Percentiles rank a stretch among this genome's conserved stretches.
Evolutionary conservation across 2,113 vertebrate genomes (phyloP).

Genomic region (Sturnira hondurensis): DNA sequence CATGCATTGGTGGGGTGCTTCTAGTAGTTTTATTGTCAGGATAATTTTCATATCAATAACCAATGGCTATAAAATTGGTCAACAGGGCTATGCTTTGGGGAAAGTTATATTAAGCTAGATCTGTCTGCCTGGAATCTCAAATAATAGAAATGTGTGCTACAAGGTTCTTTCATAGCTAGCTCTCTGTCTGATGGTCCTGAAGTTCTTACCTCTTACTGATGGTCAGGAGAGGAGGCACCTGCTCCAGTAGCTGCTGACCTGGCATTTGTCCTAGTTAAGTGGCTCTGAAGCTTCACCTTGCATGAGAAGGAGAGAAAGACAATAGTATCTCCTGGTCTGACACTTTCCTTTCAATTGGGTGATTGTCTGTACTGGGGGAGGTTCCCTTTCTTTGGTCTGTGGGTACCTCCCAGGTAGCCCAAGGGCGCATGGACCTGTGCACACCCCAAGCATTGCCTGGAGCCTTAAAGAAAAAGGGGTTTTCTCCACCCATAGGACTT

Average conservation of each 20-base stretch:
- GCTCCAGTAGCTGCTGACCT: not conserved
- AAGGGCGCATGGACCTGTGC: not conserved
- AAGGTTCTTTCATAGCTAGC: not conserved
- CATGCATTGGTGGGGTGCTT: not conserved
- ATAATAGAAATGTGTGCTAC: not conserved
- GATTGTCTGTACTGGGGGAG: not conserved
- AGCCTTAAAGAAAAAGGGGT: not conserved
- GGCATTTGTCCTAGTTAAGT: not conserved
- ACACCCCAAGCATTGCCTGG: not conserved
- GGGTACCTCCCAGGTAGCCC: not conserved
- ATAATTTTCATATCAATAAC: constrained; percentile 8
- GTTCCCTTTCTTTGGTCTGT: not conserved
- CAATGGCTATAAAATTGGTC: not conserved
- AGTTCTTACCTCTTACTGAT: not conserved
- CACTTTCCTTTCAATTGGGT: not conserved
- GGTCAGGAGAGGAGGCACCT: not conserved
- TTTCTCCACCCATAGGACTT: not conserved
- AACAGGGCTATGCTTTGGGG: not conserved
- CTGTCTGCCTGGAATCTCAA: not conserved
- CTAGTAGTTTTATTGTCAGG: not conserved
- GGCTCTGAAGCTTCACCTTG: not conserved
- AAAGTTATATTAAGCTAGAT: not conserved
- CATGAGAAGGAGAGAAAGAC: not conserved
- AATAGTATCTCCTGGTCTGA: not conserved
- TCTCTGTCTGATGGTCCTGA: not conserved